Evolutionary conservation across 1,140 invertebrate genomes (phyloP).

Genomic region (Drosophila micromelanica): DNA sequence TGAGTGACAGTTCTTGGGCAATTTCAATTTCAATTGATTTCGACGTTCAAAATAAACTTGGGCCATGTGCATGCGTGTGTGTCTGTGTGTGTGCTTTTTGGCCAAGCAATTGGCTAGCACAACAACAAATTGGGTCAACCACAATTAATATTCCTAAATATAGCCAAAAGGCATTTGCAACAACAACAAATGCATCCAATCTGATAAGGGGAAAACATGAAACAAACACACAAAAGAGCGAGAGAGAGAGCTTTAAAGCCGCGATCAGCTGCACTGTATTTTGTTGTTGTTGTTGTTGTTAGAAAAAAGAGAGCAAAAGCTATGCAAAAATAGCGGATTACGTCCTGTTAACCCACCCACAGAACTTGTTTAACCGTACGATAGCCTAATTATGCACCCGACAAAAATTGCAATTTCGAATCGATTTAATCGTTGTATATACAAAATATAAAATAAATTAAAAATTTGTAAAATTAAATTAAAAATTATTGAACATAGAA

Average conservation of each 20-base stretch:
- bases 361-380: slow-evolving; percentile 3
- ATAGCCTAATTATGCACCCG: slow-evolving; percentile 9
- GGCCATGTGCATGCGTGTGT: slow-evolving; percentile 30
- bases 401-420: slow-evolving; percentile 13
- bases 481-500: too few relatives aligned
- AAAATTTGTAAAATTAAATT: too few relatives aligned
- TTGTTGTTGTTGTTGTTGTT: too few relatives aligned
- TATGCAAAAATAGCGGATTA: not conserved
- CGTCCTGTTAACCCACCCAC: not conserved
- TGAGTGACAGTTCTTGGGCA: slow-evolving; percentile 57
- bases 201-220: not conserved
- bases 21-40: slow-evolving; percentile 78
- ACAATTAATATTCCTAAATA: slow-evolving; percentile 75
- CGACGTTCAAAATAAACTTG: slow-evolving; percentile 56
- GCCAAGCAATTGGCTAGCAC: slow-evolving; percentile 59
- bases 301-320: not conserved
- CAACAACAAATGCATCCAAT: not conserved
- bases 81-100: slow-evolving; percentile 30
- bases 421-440: too few relatives aligned
- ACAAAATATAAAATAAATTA: too few relatives aligned
- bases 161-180: slow-evolving; percentile 56
- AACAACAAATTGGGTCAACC: slow-evolving; percentile 67
- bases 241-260: slow-evolving; percentile 5
- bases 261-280: slow-evolving; percentile 1
- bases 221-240: not conserved